These are phyloP conservation scores for Nebria brevicollis DNA, from an alignment of 2,888 invertebrate species.

Conservation along the genomic window DNA sequence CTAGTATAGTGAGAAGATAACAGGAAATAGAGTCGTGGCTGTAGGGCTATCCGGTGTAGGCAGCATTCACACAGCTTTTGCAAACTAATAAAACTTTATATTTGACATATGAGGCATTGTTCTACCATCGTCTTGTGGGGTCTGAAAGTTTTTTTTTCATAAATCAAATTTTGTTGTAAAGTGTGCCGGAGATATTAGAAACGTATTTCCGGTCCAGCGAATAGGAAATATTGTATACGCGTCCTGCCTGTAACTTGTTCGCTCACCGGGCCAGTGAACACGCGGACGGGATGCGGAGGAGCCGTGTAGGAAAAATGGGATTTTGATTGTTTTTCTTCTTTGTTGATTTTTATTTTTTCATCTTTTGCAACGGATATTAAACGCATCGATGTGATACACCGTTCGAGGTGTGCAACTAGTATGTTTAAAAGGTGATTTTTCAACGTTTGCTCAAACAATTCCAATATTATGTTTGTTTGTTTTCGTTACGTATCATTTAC, in stretches of 20 bases:
- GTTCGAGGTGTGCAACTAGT: background rate
- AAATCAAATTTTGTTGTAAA: conserved; percentile 45
- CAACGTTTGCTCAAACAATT: background rate
- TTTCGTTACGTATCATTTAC: background rate
- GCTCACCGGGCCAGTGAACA: background rate
- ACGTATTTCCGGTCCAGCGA: conserved; percentile 43
- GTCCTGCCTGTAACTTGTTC: conserved; percentile 11
- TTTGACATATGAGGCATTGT: conserved; percentile 41
- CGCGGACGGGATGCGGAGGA: background rate
- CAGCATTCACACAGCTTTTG: conserved; percentile 9
- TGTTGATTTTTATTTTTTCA: conserved; percentile 36
- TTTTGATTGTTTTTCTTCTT: conserved; percentile 44
- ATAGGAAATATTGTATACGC: conserved; percentile 25
- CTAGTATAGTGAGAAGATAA: too few species aligned
- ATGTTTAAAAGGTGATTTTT: background rate
- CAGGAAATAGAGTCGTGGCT: too few species aligned
- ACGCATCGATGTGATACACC: conserved; percentile 17
- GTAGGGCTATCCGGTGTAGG: background rate
- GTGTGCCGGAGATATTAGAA: conserved; percentile 44
- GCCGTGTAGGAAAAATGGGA: conserved; percentile 35
- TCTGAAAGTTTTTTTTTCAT: conserved; percentile 38
- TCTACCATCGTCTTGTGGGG: conserved; percentile 19
- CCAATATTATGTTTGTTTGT: background rate
- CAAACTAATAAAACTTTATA: conserved; percentile 39
- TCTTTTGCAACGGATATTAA: conserved; percentile 33